These are phyloP conservation scores for Nasua narica DNA, from an alignment of 2,797 vertebrate species.

Conservation along the genomic window DNA sequence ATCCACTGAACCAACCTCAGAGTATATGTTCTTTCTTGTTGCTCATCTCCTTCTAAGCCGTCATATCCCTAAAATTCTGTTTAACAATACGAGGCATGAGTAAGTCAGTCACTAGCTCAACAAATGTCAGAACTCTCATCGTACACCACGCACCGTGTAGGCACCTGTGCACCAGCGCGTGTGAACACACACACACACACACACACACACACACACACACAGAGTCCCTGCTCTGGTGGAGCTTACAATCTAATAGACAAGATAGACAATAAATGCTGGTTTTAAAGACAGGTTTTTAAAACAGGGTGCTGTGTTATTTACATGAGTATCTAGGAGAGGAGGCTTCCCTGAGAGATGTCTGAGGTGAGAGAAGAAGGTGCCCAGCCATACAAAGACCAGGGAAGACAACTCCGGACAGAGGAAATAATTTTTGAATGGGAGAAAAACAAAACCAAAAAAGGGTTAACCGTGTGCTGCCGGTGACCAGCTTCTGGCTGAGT, in stretches of 20 bases:
- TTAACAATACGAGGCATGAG: neutral
- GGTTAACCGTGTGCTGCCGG: neutral
- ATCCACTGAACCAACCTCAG: neutral
- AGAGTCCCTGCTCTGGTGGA: neutral
- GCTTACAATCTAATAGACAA: neutral
- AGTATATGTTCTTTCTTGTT: neutral
- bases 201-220: neutral
- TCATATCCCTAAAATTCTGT: neutral
- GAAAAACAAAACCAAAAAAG: neutral
- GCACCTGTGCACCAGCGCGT: neutral
- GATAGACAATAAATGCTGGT: neutral
- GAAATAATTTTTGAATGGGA: neutral
- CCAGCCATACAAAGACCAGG: neutral
- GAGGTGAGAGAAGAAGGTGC: neutral
- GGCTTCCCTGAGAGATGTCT: neutral
- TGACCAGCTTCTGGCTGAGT: neutral
- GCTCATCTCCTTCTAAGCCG: neutral
- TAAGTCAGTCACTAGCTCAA: neutral
- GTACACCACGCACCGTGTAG: neutral
- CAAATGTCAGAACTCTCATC: neutral
- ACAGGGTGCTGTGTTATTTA: neutral
- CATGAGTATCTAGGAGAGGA: neutral
- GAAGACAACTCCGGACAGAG: neutral
- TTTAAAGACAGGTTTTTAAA: slow-evolving; percentile 4
- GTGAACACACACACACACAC: neutral